These are phyloP conservation scores for Ricordea florida DNA, from an alignment of 92 coral and sea anemone genomes.

Conservation along the genomic window DNA sequence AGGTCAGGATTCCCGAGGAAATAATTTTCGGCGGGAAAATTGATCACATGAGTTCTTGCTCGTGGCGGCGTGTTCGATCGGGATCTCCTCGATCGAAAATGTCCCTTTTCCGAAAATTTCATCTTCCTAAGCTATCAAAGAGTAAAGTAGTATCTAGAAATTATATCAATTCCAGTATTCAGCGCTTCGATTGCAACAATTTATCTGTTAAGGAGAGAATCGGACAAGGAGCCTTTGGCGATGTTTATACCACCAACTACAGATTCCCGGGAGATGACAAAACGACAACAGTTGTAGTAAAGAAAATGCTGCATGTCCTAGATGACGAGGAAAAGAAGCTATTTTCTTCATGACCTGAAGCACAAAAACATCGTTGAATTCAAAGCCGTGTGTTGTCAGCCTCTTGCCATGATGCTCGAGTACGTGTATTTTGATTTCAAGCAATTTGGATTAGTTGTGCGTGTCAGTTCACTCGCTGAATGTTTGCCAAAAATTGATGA, in stretches of 20 bases:
- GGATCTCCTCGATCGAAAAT: constrained; percentile 7
- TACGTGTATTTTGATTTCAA: constrained; percentile 41
- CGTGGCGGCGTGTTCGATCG: neutral
- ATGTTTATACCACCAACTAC: constrained; percentile 17
- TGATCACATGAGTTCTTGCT: constrained; percentile 4
- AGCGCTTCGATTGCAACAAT: constrained; percentile 2
- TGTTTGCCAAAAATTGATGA: constrained; percentile 30
- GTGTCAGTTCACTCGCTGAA: constrained; percentile 25
- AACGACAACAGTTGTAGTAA: constrained; percentile 19
- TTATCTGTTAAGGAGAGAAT: constrained; percentile 16
- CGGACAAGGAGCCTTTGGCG: constrained; percentile 17
- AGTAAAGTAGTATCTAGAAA: neutral
- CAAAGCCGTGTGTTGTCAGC: constrained; percentile 27
- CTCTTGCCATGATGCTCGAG: constrained; percentile 52
- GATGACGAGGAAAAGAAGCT: constrained; percentile 28
- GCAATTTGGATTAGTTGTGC: constrained; percentile 40
- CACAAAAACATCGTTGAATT: constrained; percentile 39
- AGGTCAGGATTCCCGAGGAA: neutral
- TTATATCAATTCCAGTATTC: neutral
- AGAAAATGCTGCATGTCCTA: constrained; percentile 24
- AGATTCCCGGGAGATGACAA: constrained; percentile 10
- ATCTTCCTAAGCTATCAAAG: constrained; percentile 19
- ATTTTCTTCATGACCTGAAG: neutral
- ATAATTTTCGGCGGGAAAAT: constrained; percentile 12
- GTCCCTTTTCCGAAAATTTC: neutral